A percentile compares a stretch with the other conserved stretches of the same genome.
These are phyloP conservation scores for Ephestia elutella DNA, from an alignment of 1,140 invertebrate genomes.

Conservation along the genomic window DNA sequence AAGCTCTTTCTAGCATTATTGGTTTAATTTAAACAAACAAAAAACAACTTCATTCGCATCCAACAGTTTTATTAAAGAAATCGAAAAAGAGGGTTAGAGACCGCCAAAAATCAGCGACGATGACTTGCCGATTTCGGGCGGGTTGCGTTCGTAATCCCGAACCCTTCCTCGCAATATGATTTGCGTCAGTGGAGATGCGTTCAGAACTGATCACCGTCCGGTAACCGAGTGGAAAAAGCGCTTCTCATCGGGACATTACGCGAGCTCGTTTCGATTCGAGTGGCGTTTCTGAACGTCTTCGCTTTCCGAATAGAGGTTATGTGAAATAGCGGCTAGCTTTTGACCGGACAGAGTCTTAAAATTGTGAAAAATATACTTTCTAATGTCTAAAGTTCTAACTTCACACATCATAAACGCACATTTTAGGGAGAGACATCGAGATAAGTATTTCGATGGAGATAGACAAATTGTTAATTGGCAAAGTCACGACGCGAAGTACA, in stretches of 20 bases:
- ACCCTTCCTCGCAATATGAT: slow-evolving; percentile 71
- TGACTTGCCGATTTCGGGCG: slow-evolving; percentile 49
- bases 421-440: too few species aligned
- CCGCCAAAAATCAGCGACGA: slow-evolving; percentile 51
- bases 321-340: not conserved
- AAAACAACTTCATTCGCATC: slow-evolving; percentile 3
- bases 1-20: too few species aligned
- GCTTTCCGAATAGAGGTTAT: slow-evolving; percentile 1
- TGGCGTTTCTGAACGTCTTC: slow-evolving; percentile 26
- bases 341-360: too few species aligned
- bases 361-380: too few species aligned
- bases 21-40: not conserved
- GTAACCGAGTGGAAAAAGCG: slow-evolving; percentile 71
- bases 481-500: not conserved
- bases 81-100: slow-evolving; percentile 23
- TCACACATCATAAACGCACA: too few species aligned
- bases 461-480: too few species aligned
- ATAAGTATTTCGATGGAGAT: too few species aligned
- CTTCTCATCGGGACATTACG: slow-evolving; percentile 58
- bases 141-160: slow-evolving; percentile 49
- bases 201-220: slow-evolving; percentile 65
- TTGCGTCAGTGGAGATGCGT: slow-evolving; percentile 71
- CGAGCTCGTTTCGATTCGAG: slow-evolving; percentile 44
- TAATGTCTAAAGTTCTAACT: too few species aligned
- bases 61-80: slow-evolving; percentile 11